Percentiles rank a stretch among this genome's conserved stretches.
phyloP scores from a whole-genome alignment of 2,113 vertebrate genomes.

The Aspidoscelis tigris region DNA sequence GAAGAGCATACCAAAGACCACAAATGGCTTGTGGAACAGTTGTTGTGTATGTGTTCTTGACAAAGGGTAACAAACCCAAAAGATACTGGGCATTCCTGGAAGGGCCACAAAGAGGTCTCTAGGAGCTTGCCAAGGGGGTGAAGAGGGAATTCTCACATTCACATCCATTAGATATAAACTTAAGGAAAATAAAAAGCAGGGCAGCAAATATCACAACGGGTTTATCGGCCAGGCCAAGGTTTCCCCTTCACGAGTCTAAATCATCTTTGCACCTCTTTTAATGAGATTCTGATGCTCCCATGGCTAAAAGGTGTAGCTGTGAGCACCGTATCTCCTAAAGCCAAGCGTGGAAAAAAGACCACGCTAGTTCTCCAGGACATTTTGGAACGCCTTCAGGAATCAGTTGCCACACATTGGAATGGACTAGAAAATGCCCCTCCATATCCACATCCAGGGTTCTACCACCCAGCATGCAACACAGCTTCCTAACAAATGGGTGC shows the following conservation, averaged over 20 bases:
- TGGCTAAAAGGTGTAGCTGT: too few species aligned
- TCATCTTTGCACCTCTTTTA: neutral
- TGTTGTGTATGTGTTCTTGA: neutral
- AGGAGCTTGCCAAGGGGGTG: neutral
- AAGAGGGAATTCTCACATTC: neutral
- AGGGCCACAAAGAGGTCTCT: neutral
- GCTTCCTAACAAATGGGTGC: too few species aligned
- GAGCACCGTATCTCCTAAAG: neutral
- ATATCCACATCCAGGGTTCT: neutral
- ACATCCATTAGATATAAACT: neutral
- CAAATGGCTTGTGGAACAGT: too few species aligned
- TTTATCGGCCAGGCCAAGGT: neutral
- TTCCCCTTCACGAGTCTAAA: too few species aligned
- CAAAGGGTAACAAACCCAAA: neutral
- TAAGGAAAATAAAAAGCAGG: neutral
- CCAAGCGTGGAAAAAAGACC: neutral
- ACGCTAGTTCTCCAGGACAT: neutral
- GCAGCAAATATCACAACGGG: neutral
- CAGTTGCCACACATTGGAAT: too few species aligned
- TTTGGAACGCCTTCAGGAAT: neutral
- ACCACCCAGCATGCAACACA: neutral
- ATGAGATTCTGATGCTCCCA: neutral
- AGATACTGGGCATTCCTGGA: neutral
- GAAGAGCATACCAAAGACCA: too few species aligned
- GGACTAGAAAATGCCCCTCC: neutral